Evolutionary conservation across 2,113 vertebrate genomes (phyloP).

Genomic region (Sprattus sprattus): DNA sequence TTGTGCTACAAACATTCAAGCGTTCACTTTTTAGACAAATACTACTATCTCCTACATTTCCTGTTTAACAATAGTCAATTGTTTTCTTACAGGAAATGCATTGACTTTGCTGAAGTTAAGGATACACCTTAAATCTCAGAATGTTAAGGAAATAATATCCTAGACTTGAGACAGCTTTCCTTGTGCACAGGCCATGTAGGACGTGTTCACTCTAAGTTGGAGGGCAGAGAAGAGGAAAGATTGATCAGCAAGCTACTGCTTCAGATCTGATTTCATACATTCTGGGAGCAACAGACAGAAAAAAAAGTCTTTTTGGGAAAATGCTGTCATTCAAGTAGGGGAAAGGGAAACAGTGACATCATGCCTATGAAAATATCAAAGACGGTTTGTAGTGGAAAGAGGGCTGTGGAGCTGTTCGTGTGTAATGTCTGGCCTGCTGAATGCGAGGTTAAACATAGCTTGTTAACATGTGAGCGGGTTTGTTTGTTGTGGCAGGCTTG

Average conservation of each 20-base stretch:
- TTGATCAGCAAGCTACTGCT: neutral
- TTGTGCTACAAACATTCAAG: conserved; percentile 28
- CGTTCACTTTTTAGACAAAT: conserved; percentile 43
- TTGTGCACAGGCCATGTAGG: neutral
- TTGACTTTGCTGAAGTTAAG: conserved; percentile 39
- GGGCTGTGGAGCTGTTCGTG: conserved; percentile 22
- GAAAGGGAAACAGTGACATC: conserved; percentile 55
- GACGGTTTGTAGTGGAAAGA: conserved; percentile 44
- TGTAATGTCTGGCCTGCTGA: conserved; percentile 42
- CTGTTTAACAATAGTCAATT: conserved; percentile 31
- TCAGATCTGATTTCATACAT: conserved; percentile 22
- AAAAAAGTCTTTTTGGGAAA: conserved; percentile 33
- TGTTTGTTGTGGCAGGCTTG: conserved; percentile 31
- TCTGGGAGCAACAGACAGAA: neutral
- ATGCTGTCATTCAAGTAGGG: conserved; percentile 42
- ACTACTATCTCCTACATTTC: conserved; percentile 20
- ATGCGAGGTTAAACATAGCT: conserved; percentile 54
- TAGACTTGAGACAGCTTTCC: neutral
- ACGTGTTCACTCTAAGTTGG: neutral
- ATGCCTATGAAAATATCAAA: conserved; percentile 52
- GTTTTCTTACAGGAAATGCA: conserved; percentile 14
- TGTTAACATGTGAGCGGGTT: conserved; percentile 38
- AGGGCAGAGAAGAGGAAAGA: neutral
- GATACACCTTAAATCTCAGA: conserved; percentile 1
- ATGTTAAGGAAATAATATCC: conserved; percentile 36